Base-by-base conservation (phyloP, 1,140 invertebrate species). In the Zaprionus tsacasi region DNA sequence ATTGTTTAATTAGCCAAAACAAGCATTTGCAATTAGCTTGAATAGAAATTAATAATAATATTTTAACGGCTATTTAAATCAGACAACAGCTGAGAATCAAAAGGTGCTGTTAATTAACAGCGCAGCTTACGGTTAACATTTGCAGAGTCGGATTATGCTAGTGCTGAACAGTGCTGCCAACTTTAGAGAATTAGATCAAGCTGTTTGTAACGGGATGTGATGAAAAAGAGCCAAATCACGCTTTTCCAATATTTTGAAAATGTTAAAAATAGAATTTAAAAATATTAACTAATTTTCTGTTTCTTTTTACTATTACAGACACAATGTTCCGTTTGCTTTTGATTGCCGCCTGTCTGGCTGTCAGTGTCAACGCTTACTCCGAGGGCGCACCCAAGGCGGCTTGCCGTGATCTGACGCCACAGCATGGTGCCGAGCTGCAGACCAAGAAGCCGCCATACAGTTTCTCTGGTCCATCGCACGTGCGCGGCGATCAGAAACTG, bases 381-480 rank as follows among this genome's bases (percentile, higher is more conserved):
- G 74, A 86, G 6, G 91, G 91, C 3, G 91, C 82, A 13, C 91
- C 91, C 0, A 75, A 73, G 38, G 56, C 54, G 6, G 76, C 87
- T 7, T 92, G 91, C 43, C 52, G 61, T n/a, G 89, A 92, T 40
- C 56, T 92, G 30, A 88, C 82, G 0, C 91, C 91, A 2, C 85
- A 92, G 70, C 91, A 92, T 54, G 82, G 85, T 3, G 82, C 90
- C n/a, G 58, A 78, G 30, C 40, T 72, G 56, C 91, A 92, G 65
- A 70, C 70, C 2, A 52, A 10, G 6, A 85, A 90, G 65, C 76
- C 86, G 0, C 86, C 86, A 6, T 90, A 91, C 17, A 82, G 67
- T 25, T 61, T 89, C 1, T 67, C 71, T 15, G 85, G 87, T 0
- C 58, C 67, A 6, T 50, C 82, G 0, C 85, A 89, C 56, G 79